Evolutionary conservation across 2,888 invertebrate genomes (phyloP), one percentile per base, ranked within the genome.

Genomic region (Cataglyphis livida): DNA sequence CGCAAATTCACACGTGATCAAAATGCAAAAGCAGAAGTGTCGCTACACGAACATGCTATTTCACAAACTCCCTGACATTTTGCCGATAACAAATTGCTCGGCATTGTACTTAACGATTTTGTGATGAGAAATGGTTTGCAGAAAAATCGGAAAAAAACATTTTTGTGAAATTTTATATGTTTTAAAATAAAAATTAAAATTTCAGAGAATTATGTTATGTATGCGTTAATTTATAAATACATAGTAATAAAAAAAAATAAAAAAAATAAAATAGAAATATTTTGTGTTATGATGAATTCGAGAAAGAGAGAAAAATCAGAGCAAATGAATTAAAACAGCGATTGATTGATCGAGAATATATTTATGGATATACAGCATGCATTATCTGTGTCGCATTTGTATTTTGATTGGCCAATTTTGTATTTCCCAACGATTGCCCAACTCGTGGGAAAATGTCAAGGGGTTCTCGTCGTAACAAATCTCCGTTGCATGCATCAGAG

Each of bases 401-500:
- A 70, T 59, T 68, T 79, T 41, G 59, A 79, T 79, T 79, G 51
- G 44, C 32, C 68, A 28, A 32, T 48, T 44, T n/a, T 41, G 44
- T 44, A 66, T 70, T 78, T 78, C 21, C 32, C 78, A 9, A 44
- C 59, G 59, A 61, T 71, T 71, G 59, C 25, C 59, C 78, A 59
- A 78, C 44, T 44, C 71, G 44, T 32, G 71, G 59, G 3, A 79
- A 79, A 79, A 79, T 79, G 78, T 79, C 78, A 71, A 79, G 71
- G 51, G 66, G 15, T 79, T 70, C 81, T 76, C 65, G 66, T 76
- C 62, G 71, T 71, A 28, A 66, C 35, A 68, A 73, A 75, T 73
- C 81, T 84, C 81, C 68, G 81, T 88, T 73, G 66, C 85, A 76
- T 85, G 84, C 86, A 83, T 79, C 85, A 70, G 25, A 44, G 83